phyloP scores from a whole-genome alignment of 2,888 invertebrate species.

The Euspilapteryx auroguttella region DNA sequence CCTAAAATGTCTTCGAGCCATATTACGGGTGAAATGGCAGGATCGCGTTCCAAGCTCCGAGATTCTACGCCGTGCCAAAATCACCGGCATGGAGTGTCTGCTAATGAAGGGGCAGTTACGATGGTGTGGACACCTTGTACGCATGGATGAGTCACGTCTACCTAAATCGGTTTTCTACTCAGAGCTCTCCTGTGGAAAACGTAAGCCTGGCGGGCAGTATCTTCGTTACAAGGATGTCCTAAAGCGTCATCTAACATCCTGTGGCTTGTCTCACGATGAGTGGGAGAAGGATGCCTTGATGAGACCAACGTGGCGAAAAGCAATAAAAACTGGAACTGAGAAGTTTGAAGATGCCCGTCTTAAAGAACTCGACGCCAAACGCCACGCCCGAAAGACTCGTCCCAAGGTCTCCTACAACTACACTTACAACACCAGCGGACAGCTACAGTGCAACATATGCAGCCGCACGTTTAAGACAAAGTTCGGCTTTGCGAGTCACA shows the following conservation, averaged over 20 bases:
- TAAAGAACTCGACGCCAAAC: neutral
- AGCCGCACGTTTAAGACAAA: neutral
- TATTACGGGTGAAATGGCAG: slow-evolving; percentile 6
- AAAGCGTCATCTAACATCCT: slow-evolving; percentile 4
- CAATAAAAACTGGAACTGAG: neutral
- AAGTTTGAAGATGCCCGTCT: neutral
- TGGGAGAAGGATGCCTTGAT: neutral
- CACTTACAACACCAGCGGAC: neutral
- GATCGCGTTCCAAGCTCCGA: slow-evolving; percentile 4
- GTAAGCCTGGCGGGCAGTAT: slow-evolving; percentile 6
- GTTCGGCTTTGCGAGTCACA: neutral
- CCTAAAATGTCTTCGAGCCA: slow-evolving; percentile 7
- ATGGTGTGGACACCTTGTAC: slow-evolving; percentile 6
- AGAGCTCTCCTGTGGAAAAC: slow-evolving; percentile 7
- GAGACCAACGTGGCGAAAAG: neutral
- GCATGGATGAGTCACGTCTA: slow-evolving; percentile 6
- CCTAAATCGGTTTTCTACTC: slow-evolving; percentile 8
- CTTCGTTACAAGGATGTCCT: slow-evolving; percentile 8
- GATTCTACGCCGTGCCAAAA: slow-evolving; percentile 3
- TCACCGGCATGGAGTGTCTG: slow-evolving; percentile 4
- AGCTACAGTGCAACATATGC: neutral
- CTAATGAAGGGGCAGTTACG: slow-evolving; percentile 7
- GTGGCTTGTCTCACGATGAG: neutral
- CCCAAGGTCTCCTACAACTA: neutral
- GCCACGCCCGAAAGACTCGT: neutral